Conservation (phyloP, 2,797 vertebrate species). For the Alfaro cultratus region DNA sequence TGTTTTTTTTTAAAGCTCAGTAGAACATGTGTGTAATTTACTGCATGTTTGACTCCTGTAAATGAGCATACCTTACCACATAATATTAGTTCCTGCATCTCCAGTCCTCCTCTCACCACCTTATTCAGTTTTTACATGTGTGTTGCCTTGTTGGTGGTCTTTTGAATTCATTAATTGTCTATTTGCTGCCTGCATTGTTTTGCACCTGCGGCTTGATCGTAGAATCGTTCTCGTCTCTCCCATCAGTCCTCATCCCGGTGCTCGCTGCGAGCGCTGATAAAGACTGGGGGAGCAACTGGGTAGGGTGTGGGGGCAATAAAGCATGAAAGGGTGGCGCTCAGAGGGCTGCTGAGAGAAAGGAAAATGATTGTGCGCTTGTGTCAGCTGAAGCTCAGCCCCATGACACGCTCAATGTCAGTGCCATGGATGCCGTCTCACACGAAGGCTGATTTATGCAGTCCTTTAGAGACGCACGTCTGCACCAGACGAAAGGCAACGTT, state of each 20-base stretch:
- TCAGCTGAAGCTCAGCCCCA: conserved; percentile 48
- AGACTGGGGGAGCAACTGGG: conserved; percentile 15
- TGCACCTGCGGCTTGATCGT: conserved; percentile 45
- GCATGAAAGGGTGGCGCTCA: conserved; percentile 44
- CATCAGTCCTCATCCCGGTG: conserved; percentile 13
- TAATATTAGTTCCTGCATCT: conserved; percentile 13
- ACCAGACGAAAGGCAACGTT: conserved; percentile 34
- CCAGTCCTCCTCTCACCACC: not conserved
- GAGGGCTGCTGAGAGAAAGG: conserved; percentile 44
- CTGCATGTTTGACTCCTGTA: conserved; percentile 61
- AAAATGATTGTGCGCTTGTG: conserved; percentile 52
- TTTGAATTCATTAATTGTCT: conserved; percentile 39
- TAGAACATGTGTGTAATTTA: conserved; percentile 69
- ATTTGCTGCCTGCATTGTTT: conserved; percentile 38
- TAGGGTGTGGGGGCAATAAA: conserved; percentile 55
- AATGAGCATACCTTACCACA: conserved; percentile 34
- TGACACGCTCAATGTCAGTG: conserved; percentile 50
- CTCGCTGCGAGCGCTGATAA: conserved; percentile 34
- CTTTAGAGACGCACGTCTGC: conserved; percentile 41
- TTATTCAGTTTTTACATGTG: not conserved
- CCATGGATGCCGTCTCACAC: conserved; percentile 60
- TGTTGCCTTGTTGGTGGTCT: conserved; percentile 11
- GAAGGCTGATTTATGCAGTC: conserved; percentile 61
- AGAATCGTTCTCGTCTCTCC: conserved; percentile 12
- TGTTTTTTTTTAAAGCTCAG: conserved; percentile 53